Evolutionary conservation across 2,888 invertebrate species (phyloP), one percentile per base, ranked within the genome.

Genomic region (Galerucella pusilla): DNA sequence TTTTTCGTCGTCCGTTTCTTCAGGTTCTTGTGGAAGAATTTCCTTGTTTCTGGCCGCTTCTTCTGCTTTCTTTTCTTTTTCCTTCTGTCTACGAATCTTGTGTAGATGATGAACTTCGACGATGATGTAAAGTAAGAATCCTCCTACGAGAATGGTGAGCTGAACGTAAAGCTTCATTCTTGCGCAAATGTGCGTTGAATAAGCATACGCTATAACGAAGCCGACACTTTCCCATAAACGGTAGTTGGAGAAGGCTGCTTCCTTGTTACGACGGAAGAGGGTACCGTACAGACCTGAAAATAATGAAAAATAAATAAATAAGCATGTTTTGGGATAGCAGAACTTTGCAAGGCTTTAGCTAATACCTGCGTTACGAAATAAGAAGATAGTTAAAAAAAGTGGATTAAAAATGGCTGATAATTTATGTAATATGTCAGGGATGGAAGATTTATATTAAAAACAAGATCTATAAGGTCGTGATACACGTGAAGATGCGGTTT

Each of bases 231-330:
- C 96, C 96, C 96, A 96, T 7, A 96, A 90, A 45, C 96, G 91
- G 88, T 93, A 96, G 89, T 96, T 96, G 73, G 96, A 96, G 90
- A 96, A 97, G 1, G 96, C 96, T 0, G 96, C 96, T 86, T 96
- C 96, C 85, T 96, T 96, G 90, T 96, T 96, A 75, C 94, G 93
- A 84, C 94, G 90, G 90, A 95, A 97, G 78, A 96, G 90, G 16
- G 94, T 93, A 70, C 96, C 97, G 85, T 96, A 96, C 25, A 96
- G 89, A 80, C 95, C 95, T 95, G 20, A 60, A 78, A 49, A 66
- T 2, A 70, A 69, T n/a, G 25, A n/a, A 57, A n/a, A 54, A 57
- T 9, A n/a, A 5, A n/a, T 57, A n/a, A 52, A 57, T 2, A 16
- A 57, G 16, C 16, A 16, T 20, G n/a, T 7, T 16, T 54, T 35